These are phyloP conservation scores for Heliocidaris erythrogramma DNA, from an alignment of 35 echinoderm and acorn worm genomes.

Conservation along the genomic window DNA sequence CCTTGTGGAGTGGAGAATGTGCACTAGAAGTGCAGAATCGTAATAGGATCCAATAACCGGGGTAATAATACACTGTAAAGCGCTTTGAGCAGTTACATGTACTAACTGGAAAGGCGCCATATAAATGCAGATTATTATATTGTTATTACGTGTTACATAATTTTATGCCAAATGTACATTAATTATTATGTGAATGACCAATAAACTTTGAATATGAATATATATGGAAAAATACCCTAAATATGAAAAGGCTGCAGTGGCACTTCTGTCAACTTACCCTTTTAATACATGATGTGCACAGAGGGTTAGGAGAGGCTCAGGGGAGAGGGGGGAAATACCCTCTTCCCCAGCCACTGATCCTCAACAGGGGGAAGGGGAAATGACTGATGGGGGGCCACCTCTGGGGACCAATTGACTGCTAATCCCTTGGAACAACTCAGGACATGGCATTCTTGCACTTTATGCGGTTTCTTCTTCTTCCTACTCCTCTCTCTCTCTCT, in stretches of 20 bases:
- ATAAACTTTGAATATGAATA: not conserved
- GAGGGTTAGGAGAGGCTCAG: not conserved
- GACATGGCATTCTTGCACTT: slow-evolving; percentile 5
- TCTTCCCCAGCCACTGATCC: not conserved
- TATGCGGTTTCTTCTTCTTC: slow-evolving; percentile 6
- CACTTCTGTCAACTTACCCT: not conserved
- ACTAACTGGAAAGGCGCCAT: no score
- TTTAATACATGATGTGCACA: not conserved
- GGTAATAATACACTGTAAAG: no score
- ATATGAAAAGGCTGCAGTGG: not conserved
- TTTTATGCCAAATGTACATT: no score
- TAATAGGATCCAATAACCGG: no score
- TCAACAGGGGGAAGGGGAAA: not conserved
- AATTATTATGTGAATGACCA: no score
- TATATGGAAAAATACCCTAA: not conserved
- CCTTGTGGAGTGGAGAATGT: no score
- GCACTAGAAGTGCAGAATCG: no score
- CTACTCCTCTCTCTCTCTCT: not conserved
- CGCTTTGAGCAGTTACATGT: no score
- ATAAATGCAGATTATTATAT: no score
- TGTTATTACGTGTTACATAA: no score
- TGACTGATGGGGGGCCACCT: slow-evolving; percentile 38
- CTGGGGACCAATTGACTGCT: slow-evolving; percentile 22
- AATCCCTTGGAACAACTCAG: slow-evolving; percentile 45
- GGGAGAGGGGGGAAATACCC: slow-evolving; percentile 23